Percentiles rank a stretch among this genome's conserved stretches.
These are phyloP conservation scores for Sylvicola cinctus DNA, from an alignment of 2,888 invertebrate genomes.

Conservation along the genomic window DNA sequence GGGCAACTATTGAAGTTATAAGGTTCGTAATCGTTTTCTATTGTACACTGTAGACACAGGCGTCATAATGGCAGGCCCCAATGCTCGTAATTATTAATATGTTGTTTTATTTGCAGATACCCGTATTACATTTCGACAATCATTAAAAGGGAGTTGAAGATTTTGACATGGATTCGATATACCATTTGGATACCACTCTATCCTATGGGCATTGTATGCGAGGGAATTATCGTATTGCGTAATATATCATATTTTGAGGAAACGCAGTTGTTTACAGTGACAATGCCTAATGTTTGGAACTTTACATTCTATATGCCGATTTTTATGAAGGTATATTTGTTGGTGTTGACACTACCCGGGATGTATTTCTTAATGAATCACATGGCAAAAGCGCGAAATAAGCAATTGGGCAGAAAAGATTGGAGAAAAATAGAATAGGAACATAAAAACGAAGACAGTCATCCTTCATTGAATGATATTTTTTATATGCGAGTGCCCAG, in stretches of 20 bases:
- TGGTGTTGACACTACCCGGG: slow-evolving; percentile 54
- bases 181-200: slow-evolving; percentile 86
- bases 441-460: too few relatives aligned
- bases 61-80: too few relatives aligned
- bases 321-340: slow-evolving; percentile 53
- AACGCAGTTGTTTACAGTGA: slow-evolving; percentile 49
- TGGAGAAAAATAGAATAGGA: slow-evolving; percentile 13
- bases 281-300: slow-evolving; percentile 70
- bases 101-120: slow-evolving; percentile 38
- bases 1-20: slow-evolving; percentile 64
- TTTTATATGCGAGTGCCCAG: too few relatives aligned
- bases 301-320: slow-evolving; percentile 70
- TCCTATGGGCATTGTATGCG: slow-evolving; percentile 73
- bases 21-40: too few relatives aligned
- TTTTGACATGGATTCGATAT: slow-evolving; percentile 83
- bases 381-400: slow-evolving; percentile 56
- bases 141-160: slow-evolving; percentile 45
- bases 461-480: too few relatives aligned
- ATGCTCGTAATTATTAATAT: slow-evolving; percentile 4
- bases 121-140: slow-evolving; percentile 77
- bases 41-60: too few relatives aligned
- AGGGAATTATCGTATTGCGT: slow-evolving; percentile 59
- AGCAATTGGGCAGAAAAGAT: slow-evolving; percentile 29
- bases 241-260: slow-evolving; percentile 83
- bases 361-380: slow-evolving; percentile 61